Evolutionary conservation across 2,888 invertebrate genomes (phyloP).

Genomic region (Dasysyrphus albostriatus): DNA sequence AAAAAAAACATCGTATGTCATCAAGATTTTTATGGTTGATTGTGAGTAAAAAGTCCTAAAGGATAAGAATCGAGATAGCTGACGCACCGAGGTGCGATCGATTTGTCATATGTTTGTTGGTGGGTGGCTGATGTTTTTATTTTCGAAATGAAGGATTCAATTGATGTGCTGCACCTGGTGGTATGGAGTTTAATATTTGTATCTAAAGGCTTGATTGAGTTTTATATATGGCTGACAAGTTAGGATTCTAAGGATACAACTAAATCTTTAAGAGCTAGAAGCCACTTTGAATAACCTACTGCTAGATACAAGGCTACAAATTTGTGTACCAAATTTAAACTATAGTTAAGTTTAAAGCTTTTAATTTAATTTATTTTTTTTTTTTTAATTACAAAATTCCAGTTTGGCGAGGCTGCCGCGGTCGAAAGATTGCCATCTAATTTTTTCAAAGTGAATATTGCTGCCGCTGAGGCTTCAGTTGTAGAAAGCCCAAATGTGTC

Average conservation of each 20-base stretch:
- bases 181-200: not conserved
- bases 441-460: too few relatives aligned
- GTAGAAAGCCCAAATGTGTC: too few relatives aligned
- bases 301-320: too few relatives aligned
- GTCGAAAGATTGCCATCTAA: too few relatives aligned
- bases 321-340: too few relatives aligned
- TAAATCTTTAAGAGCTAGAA: too few relatives aligned
- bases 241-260: not conserved
- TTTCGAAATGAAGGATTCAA: slow-evolving; percentile 42
- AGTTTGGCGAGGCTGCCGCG: too few relatives aligned
- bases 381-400: too few relatives aligned
- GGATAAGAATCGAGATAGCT: slow-evolving; percentile 45
- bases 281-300: too few relatives aligned
- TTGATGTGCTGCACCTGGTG: slow-evolving; percentile 52
- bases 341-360: too few relatives aligned
- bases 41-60: slow-evolving; percentile 41
- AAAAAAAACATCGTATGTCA: slow-evolving; percentile 71
- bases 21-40: slow-evolving; percentile 72
- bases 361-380: too few relatives aligned
- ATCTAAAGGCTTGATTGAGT: not conserved
- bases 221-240: not conserved
- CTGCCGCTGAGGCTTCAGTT: too few relatives aligned
- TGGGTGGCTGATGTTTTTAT: slow-evolving; percentile 63
- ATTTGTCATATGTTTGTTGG: slow-evolving; percentile 68
- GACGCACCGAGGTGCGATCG: slow-evolving; percentile 69